phyloP scores from a whole-genome alignment of 2,797 vertebrate species.

The Leuciscus waleckii region DNA sequence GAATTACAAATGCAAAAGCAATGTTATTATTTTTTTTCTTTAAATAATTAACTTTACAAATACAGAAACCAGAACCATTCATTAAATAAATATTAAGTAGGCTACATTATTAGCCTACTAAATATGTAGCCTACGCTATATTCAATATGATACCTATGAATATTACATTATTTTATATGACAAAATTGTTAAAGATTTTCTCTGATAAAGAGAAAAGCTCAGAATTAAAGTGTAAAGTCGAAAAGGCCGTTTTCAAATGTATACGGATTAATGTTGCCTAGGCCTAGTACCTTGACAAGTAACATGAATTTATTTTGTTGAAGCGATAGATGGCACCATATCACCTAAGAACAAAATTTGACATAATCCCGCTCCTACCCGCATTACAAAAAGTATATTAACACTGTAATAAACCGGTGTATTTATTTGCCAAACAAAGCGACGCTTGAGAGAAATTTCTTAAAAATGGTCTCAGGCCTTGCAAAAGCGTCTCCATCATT shows the following conservation, averaged over 20 bases:
- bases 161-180: background rate
- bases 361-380: background rate
- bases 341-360: background rate
- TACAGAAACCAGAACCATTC: background rate
- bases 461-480: no score
- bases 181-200: background rate
- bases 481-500: background rate
- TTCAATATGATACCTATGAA: background rate
- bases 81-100: background rate
- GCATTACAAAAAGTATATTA: background rate
- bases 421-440: background rate
- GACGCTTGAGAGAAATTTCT: background rate
- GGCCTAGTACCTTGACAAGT: no score
- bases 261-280: no score
- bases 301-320: background rate
- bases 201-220: background rate
- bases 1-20: background rate
- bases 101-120: background rate
- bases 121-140: background rate
- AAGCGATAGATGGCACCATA: constrained; percentile 23
- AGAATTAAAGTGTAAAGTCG: background rate
- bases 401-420: background rate
- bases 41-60: no score
- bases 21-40: background rate
- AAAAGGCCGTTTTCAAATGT: background rate